Percentiles rank a stretch among this genome's conserved stretches.
Evolutionary conservation across 2,888 invertebrate species (phyloP).

Genomic region (Andrena marginata): DNA sequence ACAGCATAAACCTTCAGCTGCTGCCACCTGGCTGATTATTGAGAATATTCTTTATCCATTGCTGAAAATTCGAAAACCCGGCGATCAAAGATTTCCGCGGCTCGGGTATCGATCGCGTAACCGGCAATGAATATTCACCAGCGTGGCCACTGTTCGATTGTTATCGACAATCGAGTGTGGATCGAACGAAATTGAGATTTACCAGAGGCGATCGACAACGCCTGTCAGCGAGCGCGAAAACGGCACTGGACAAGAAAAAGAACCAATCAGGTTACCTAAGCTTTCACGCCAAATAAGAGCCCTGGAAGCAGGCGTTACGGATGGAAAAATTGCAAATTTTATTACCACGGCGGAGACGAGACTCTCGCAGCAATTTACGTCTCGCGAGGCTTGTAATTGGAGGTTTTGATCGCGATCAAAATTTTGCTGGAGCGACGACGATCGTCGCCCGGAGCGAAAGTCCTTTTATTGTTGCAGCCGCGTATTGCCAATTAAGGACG

Average conservation of each 20-base stretch:
- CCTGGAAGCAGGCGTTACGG: neutral
- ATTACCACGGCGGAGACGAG: constrained; percentile 9
- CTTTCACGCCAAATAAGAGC: constrained; percentile 66
- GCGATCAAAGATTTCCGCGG: neutral
- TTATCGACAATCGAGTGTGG: neutral
- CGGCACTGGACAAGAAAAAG: constrained; percentile 20
- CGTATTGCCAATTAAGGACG: constrained; percentile 22
- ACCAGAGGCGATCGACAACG: neutral
- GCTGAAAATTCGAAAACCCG: neutral
- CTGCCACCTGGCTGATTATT: neutral
- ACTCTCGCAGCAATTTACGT: constrained; percentile 18
- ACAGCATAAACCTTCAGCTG: neutral
- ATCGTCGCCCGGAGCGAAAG: neutral
- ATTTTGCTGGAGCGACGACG: neutral
- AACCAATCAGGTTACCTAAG: constrained; percentile 38
- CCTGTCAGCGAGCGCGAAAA: neutral
- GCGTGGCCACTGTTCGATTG: neutral
- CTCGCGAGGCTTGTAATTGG: constrained; percentile 51
- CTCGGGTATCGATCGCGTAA: neutral
- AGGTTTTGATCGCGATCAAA: constrained; percentile 16
- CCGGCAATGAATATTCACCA: neutral
- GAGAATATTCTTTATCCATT: neutral
- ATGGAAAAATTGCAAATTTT: constrained; percentile 54
- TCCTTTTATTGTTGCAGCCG: constrained; percentile 16
- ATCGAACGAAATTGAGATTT: neutral